Conservation (phyloP, 1,140 invertebrate species). For the Drosophila pruinosa region DNA sequence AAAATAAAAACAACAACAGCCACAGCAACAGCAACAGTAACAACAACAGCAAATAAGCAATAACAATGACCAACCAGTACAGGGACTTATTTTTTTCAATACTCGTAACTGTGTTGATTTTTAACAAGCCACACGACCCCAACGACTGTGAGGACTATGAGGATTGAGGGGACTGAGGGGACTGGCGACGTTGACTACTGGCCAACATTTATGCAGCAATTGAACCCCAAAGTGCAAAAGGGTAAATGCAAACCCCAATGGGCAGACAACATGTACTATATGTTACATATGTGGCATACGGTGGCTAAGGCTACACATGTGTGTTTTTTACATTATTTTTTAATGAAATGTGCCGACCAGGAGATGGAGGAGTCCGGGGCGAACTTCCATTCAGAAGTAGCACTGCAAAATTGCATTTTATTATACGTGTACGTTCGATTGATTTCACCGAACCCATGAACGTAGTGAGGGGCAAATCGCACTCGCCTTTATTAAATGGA, state of each 20-base stretch:
- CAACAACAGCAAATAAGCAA: conserved; percentile 48
- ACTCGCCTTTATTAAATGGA: conserved; percentile 71
- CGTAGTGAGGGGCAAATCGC: conserved; percentile 24
- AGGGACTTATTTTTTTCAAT: conserved; percentile 44
- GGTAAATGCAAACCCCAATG: conserved; percentile 38
- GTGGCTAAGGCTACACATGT: conserved; percentile 7
- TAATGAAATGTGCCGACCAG: conserved; percentile 43
- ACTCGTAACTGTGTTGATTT: conserved; percentile 61
- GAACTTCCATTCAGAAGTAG: conserved; percentile 25
- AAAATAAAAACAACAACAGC: conserved; percentile 42
- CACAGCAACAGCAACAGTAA: too few relatives aligned
- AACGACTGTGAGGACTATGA: background rate
- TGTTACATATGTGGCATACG: background rate
- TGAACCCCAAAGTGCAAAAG: conserved; percentile 70
- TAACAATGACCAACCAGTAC: conserved; percentile 55
- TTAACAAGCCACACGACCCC: conserved; percentile 41
- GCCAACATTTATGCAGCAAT: conserved; percentile 67
- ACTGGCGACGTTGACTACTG: background rate
- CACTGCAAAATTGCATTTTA: conserved; percentile 75
- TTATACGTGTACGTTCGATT: conserved; percentile 77
- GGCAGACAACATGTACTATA: background rate
- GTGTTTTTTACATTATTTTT: conserved; percentile 19
- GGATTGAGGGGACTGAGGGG: too few relatives aligned
- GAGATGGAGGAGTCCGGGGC: background rate
- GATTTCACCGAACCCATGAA: conserved; percentile 46